Conservation (phyloP, 2,113 vertebrate genomes). For the Athene cunicularia region DNA sequence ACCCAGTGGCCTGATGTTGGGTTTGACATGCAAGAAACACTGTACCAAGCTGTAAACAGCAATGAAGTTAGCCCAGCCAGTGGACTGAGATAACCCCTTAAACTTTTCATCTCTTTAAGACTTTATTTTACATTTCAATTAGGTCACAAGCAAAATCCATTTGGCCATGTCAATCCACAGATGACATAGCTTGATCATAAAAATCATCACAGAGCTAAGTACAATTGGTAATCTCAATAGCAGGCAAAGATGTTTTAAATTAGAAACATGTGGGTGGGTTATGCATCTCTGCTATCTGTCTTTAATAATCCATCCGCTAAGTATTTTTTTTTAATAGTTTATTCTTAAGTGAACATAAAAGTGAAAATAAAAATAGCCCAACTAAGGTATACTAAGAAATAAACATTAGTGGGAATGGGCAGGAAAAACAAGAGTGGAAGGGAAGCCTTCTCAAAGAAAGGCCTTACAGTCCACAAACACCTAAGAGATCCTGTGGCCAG, state of each 20-base stretch:
- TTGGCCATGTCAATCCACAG: slow-evolving; percentile 24
- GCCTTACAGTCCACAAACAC: not conserved
- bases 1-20: not conserved
- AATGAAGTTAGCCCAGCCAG: not conserved
- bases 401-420: not conserved
- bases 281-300: not conserved
- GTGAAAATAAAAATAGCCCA: not conserved
- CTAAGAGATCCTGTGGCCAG: not conserved
- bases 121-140: slow-evolving; percentile 19
- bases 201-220: slow-evolving; percentile 19
- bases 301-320: not conserved
- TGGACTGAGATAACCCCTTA: not conserved
- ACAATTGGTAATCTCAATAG: slow-evolving; percentile 19
- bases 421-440: not conserved
- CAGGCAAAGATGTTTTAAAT: slow-evolving; percentile 1
- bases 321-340: not conserved
- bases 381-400: not conserved
- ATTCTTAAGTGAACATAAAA: not conserved
- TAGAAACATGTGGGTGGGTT: not conserved
- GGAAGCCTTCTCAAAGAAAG: not conserved
- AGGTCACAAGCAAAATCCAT: slow-evolving; percentile 41
- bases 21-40: not conserved
- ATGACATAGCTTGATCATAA: slow-evolving; percentile 38
- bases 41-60: not conserved
- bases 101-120: slow-evolving; percentile 45